Conservation (phyloP, 37 sponge, comb jelly and placozoan genomes). For the Hormiphora californensis region DNA sequence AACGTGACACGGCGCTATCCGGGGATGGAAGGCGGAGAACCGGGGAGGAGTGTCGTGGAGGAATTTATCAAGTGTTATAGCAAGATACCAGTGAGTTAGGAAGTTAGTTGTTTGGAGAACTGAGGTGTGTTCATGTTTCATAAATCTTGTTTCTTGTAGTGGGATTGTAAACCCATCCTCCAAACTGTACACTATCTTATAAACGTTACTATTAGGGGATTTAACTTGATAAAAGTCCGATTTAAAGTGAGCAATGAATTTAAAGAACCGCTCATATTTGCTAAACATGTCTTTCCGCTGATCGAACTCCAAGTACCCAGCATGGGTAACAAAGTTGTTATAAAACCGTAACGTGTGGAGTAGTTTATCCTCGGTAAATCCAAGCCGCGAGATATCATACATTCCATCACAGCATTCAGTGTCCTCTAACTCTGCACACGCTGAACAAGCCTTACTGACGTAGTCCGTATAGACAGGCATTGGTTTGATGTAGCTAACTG, state of each 20-base stretch:
- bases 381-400: slow-evolving; percentile 28
- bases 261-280: slow-evolving; percentile 22
- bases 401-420: neutral
- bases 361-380: slow-evolving; percentile 24
- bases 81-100: slow-evolving; percentile 32
- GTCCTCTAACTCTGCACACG: neutral
- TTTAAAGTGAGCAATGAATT: neutral
- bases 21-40: slow-evolving; percentile 1
- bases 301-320: slow-evolving; percentile 32
- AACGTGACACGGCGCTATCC: slow-evolving; percentile 34
- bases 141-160: slow-evolving; percentile 9
- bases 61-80: slow-evolving; percentile 35
- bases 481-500: neutral
- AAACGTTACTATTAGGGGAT: neutral
- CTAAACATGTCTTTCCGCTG: slow-evolving; percentile 7
- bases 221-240: neutral
- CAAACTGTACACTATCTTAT: neutral
- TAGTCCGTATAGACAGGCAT: neutral
- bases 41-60: neutral
- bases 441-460: slow-evolving; percentile 3
- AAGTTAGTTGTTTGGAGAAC: neutral
- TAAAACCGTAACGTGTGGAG: neutral
- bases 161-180: slow-evolving; percentile 9
- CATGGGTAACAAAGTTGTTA: slow-evolving; percentile 6
- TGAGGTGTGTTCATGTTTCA: neutral